Base-by-base conservation (phyloP, 1,140 invertebrate species). In the Lepidostoma basale region DNA sequence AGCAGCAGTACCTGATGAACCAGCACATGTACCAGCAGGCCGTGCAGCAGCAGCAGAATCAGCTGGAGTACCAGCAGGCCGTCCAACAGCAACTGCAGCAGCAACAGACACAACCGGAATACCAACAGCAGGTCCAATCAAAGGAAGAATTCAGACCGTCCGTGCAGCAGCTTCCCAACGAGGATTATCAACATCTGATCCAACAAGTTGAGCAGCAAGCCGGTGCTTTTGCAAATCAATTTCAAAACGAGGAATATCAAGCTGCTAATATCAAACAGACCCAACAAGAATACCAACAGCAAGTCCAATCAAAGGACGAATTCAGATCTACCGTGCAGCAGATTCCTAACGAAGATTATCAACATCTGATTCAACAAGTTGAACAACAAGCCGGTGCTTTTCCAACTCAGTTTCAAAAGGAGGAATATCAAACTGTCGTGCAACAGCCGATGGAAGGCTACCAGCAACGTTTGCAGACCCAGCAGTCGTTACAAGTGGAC, bases 1-100 rank as follows among this genome's bases (percentile, higher is more conserved):
- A 80, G 62, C 80, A 79, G 56, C 78, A 76, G 75, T 77, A 62
- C 25, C 68, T 79, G 54, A 76, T 73, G 33, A 68, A 67, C 33
- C 74, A 81, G 68, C 75, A 79, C 39, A 67, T 72, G 30, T 62
- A 58, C 30, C 70, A 67, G 54, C 67, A 74, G 40, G 62, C 74
- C 10, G 14, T 64, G 30, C 45, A 62, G 2, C 67, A 62, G 2
- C 67, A 62, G 67, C 18, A 56, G 18, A 59, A 47, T 20, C 54
- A 40, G 12, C 58, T 62, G 36, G 44, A 62, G 3, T 62, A 62
- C 9, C 44, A 45, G 54, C 67, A 74, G 40, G 62, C 74, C 10
- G 14, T 64, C 20, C 45, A 62, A 1, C 67, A n/a, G n/a, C n/a
- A 62, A 65, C 18, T 47, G 18, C 54, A 40, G 12, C 58, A 68